A percentile compares a stretch with the other conserved stretches of the same genome.
Conservation (phyloP, 2,113 vertebrate species). For the Emydocephalus ijimae region DNA sequence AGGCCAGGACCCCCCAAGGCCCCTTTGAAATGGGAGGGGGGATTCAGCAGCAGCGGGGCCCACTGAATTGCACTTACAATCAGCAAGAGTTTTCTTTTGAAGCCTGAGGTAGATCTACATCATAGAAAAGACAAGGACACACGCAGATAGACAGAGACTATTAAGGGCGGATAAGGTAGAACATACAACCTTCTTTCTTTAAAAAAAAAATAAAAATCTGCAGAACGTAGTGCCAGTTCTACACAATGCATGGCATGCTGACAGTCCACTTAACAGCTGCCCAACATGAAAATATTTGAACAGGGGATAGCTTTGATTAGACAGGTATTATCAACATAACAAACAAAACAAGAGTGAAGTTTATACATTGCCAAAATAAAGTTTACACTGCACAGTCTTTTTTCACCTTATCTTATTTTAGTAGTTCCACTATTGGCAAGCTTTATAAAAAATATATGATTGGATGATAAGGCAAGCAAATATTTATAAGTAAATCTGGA, state of each 20-base stretch:
- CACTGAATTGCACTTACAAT: slow-evolving; percentile 34
- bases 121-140: slow-evolving; percentile 58
- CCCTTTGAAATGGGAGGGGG: neutral
- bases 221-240: slow-evolving; percentile 47
- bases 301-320: slow-evolving; percentile 43
- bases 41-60: neutral
- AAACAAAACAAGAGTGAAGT: slow-evolving; percentile 30
- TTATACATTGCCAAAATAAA: slow-evolving; percentile 43
- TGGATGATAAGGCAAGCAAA: slow-evolving; percentile 9
- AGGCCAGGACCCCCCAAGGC: neutral
- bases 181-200: slow-evolving; percentile 70
- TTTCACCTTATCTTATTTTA: slow-evolving; percentile 39
- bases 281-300: slow-evolving; percentile 35
- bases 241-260: slow-evolving; percentile 39
- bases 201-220: slow-evolving; percentile 37
- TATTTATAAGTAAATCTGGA: neutral
- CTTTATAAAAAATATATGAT: neutral
- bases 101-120: slow-evolving; percentile 90
- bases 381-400: slow-evolving; percentile 42
- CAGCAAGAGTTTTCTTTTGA: slow-evolving; percentile 70
- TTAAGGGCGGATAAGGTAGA: slow-evolving; percentile 36
- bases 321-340: neutral
- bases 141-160: slow-evolving; percentile 44
- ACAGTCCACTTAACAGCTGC: slow-evolving; percentile 37
- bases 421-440: neutral